Percentiles rank a stretch among this genome's conserved stretches.
Evolutionary conservation across 2,888 invertebrate genomes (phyloP).

Genomic region (Drosophila acutilabella): DNA sequence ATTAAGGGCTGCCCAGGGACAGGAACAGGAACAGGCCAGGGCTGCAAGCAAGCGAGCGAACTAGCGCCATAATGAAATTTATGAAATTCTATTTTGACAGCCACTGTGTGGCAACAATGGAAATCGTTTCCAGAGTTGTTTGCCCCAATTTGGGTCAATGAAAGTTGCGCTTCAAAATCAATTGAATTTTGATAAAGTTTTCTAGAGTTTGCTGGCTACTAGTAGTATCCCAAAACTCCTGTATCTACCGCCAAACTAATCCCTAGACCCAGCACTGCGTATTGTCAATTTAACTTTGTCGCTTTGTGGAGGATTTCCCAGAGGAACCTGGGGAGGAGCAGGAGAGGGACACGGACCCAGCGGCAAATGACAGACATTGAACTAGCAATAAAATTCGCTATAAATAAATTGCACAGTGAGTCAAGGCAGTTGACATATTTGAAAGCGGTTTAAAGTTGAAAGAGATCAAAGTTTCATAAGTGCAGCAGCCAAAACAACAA

Average conservation of each 20-base stretch:
- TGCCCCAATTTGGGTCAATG: conserved; percentile 75
- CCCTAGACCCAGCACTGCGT: conserved; percentile 11
- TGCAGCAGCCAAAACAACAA: conserved; percentile 38
- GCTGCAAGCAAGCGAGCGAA: not conserved
- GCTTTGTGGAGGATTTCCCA: conserved; percentile 25
- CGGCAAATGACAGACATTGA: conserved; percentile 54
- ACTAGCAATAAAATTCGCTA: conserved; percentile 59
- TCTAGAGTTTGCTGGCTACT: conserved; percentile 12
- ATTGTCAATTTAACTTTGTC: conserved; percentile 57
- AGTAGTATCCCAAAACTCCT: not conserved
- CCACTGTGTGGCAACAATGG: conserved; percentile 42
- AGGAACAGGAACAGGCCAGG: conserved; percentile 7
- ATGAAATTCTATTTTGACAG: conserved; percentile 71
- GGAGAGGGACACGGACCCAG: not conserved
- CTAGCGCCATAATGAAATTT: conserved; percentile 66
- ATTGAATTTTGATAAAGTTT: conserved; percentile 75
- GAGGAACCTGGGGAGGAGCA: not conserved
- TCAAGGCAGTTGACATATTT: conserved; percentile 50
- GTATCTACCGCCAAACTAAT: not conserved
- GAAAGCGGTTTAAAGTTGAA: not conserved
- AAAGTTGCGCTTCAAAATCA: conserved; percentile 73
- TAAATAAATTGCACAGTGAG: conserved; percentile 54
- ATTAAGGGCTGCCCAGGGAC: conserved; percentile 33
- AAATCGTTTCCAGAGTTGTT: conserved; percentile 63
- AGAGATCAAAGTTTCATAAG: conserved; percentile 56